Percentiles rank a stretch among this genome's conserved stretches.
Evolutionary conservation across 2,888 invertebrate genomes (phyloP).

Genomic region (Macroteleia sp.): DNA sequence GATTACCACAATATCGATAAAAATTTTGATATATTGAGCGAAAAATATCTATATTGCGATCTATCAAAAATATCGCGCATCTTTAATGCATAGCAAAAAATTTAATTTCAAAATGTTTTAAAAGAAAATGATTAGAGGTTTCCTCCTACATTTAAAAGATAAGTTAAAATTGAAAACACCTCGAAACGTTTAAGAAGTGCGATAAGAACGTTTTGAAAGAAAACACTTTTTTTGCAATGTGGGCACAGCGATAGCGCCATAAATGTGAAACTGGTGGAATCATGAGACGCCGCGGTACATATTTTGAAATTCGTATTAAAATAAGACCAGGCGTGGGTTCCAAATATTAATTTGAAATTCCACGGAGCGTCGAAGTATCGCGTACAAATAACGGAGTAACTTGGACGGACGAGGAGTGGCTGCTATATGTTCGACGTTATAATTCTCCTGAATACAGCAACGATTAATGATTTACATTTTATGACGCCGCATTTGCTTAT

Average conservation of each 20-base stretch:
- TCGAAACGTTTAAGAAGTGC: too few species aligned
- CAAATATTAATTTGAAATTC: constrained; percentile 64
- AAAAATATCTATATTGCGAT: too few species aligned
- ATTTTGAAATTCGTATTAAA: constrained; percentile 58
- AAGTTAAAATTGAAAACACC: too few species aligned
- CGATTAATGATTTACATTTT: constrained; percentile 66
- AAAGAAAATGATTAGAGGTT: too few species aligned
- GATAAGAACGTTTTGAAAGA: too few species aligned
- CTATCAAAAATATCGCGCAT: too few species aligned
- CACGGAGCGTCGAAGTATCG: constrained; percentile 37
- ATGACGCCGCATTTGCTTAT: constrained; percentile 48
- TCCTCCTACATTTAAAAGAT: too few species aligned
- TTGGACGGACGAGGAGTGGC: constrained; percentile 21
- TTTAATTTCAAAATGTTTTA: too few species aligned
- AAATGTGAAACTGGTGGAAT: constrained; percentile 26
- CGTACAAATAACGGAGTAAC: constrained; percentile 36
- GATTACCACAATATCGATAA: too few species aligned
- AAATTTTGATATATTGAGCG: too few species aligned
- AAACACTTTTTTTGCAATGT: too few species aligned
- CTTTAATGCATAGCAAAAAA: too few species aligned
- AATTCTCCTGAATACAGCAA: constrained; percentile 46
- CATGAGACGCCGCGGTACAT: not conserved
- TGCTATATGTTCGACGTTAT: constrained; percentile 54
- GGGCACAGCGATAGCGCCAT: constrained; percentile 37
- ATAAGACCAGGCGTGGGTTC: constrained; percentile 32